Percentiles rank a stretch among this genome's conserved stretches.
phyloP scores from a whole-genome alignment of 2,113 vertebrate species.

The Pterocles gutturalis region DNA sequence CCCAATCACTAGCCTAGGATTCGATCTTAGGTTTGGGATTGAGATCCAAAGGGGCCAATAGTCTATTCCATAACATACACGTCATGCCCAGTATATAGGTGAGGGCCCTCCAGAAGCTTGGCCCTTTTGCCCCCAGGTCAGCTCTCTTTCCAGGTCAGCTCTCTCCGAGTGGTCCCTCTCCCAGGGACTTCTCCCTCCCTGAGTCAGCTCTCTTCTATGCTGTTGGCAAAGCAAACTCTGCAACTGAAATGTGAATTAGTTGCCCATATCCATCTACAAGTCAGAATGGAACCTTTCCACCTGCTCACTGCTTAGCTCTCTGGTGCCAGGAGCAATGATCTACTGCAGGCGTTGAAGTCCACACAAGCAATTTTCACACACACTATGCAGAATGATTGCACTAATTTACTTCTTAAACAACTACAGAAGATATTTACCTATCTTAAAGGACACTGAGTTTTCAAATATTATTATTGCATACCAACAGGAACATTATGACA shows the following conservation, averaged over 20 bases:
- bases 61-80: too few relatives aligned
- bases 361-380: not conserved
- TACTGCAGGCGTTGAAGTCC: not conserved
- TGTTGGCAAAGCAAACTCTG: not conserved
- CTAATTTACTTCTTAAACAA: not conserved
- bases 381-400: not conserved
- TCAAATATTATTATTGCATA: not conserved
- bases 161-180: too few relatives aligned
- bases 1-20: too few relatives aligned
- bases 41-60: too few relatives aligned
- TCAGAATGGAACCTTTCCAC: not conserved
- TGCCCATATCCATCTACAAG: accelerated
- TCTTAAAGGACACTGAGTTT: not conserved
- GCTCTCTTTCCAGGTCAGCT: too few relatives aligned
- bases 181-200: too few relatives aligned
- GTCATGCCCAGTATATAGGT: too few relatives aligned
- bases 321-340: not conserved
- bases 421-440: not conserved
- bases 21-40: too few relatives aligned
- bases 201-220: not conserved
- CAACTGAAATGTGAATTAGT: not conserved
- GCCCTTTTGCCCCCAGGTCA: too few relatives aligned
- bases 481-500: not conserved
- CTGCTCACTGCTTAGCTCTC: not conserved
- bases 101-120: too few relatives aligned